Evolutionary conservation across 1,140 invertebrate species (phyloP), one percentile per base, ranked within the genome.

Genomic region (Dendrolimus punctatus): DNA sequence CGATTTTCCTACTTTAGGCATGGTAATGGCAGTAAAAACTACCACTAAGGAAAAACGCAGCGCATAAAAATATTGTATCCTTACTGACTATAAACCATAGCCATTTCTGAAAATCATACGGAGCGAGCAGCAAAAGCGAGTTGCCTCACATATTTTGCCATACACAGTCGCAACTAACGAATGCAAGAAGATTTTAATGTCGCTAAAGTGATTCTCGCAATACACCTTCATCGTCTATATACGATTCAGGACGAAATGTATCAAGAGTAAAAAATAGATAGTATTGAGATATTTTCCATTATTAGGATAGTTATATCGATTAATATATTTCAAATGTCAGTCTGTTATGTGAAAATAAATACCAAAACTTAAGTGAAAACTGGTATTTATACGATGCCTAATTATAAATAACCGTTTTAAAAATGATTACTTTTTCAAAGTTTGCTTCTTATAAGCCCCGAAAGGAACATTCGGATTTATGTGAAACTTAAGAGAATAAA

Each of bases 31-130:
- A 53, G 67, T 75, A 84, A 86, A 86, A 84, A 84, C 80, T 58
- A 43, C 68, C 42, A 46, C 67, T 60, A 63, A 71, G 69, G 75
- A 80, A 84, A 86, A 86, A 84, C 76, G 63, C 39, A 67, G 58
- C 53, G 80, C 76, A 86, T 86, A 86, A 86, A 86, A 86, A 86
- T 84, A 86, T 86, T 86, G 80, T 81, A 84, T 84, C 82, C 79
- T 76, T 80, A 74, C 66, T 71, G 71, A 73, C 57, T 79, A 83
- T 82, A 78, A 70, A 74, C 73, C 60, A 64, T 66, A 59, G 69
- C 79, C 80, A 79, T 81, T 84, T 86, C 83, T 86, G 83, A 86
- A 84, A 86, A 86, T 84, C 83, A 86, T 81, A 84, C 83, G 80
- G 83, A 72, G 79, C 74, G 77, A 61, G 68, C 68, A 69, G 76